Evolutionary conservation across 2,797 vertebrate species (phyloP).

Genomic region (Tenualosa ilisha): DNA sequence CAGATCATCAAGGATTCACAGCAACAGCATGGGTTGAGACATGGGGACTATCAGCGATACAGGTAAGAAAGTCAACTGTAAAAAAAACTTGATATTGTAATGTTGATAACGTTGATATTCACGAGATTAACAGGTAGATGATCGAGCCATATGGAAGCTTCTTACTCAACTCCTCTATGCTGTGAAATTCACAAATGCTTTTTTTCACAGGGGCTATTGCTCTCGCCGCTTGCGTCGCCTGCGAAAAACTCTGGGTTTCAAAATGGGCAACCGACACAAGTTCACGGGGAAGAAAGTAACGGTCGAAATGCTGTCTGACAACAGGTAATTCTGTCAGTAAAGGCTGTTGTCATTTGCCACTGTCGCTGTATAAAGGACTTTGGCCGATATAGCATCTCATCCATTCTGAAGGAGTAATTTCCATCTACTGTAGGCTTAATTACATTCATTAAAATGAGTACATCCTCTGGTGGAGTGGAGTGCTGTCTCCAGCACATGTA

Average conservation of each 20-base stretch:
- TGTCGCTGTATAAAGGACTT: background rate
- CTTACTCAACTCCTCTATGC: background rate
- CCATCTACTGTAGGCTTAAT: no score
- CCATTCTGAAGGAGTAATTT: no score
- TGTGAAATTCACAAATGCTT: background rate
- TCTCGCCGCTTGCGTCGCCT: conserved; percentile 91
- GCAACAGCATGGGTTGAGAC: conserved; percentile 94
- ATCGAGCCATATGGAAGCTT: background rate
- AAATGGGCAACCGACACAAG: conserved; percentile 97
- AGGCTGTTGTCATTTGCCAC: background rate
- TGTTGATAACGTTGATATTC: background rate
- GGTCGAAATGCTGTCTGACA: conserved; percentile 91
- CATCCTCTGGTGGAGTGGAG: no score
- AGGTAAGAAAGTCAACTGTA: conserved; percentile 73
- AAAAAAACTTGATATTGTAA: background rate
- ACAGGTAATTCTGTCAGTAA: conserved; percentile 72
- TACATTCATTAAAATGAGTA: no score
- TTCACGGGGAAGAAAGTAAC: conserved; percentile 97
- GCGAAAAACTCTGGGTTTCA: conserved; percentile 94
- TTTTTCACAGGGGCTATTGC: conserved; percentile 86
- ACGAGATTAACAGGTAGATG: background rate
- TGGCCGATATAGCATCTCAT: background rate
- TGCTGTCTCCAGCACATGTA: background rate
- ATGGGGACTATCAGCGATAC: conserved; percentile 98
- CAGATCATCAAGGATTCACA: conserved; percentile 98